Conservation (phyloP, 2,888 invertebrate species). For the Cosmorhoe ocellata region DNA sequence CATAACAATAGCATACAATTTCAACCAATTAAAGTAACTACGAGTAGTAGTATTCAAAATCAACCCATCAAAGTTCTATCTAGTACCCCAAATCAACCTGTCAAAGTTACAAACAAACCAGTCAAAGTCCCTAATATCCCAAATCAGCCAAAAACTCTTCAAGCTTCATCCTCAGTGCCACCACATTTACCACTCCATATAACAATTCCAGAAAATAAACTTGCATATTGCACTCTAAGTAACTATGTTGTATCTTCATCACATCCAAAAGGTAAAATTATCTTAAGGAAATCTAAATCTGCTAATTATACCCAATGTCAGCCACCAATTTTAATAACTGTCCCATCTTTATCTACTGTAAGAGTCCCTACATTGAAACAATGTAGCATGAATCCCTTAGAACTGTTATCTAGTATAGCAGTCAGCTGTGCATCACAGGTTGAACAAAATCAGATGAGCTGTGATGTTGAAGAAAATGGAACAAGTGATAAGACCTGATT, state of each 20-base stretch:
- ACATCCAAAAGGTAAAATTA: constrained; percentile 14
- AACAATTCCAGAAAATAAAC: constrained; percentile 14
- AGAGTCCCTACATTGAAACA: neutral
- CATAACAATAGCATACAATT: neutral
- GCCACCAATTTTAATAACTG: constrained; percentile 21
- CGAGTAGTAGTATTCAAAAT: constrained; percentile 7
- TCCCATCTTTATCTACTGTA: constrained; percentile 2
- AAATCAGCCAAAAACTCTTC: constrained; percentile 3
- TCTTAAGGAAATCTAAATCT: constrained; percentile 11
- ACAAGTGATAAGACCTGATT: constrained; percentile 4
- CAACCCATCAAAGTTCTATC: neutral
- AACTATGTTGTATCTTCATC: constrained; percentile 7
- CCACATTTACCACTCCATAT: constrained; percentile 17
- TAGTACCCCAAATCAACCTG: constrained; percentile 7
- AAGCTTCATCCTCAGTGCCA: constrained; percentile 5
- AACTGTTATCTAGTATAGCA: constrained; percentile 12
- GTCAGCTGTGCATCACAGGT: neutral
- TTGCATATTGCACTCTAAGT: neutral
- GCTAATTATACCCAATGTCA: constrained; percentile 9
- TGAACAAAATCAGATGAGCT: neutral
- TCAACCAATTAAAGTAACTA: constrained; percentile 6
- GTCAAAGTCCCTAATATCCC: constrained; percentile 4
- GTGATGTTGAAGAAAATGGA: neutral
- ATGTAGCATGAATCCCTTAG: constrained; percentile 12
- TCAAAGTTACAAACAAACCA: neutral